Conservation (phyloP, 35 echinoderm and acorn worm species). For the Anneissia japonica region DNA sequence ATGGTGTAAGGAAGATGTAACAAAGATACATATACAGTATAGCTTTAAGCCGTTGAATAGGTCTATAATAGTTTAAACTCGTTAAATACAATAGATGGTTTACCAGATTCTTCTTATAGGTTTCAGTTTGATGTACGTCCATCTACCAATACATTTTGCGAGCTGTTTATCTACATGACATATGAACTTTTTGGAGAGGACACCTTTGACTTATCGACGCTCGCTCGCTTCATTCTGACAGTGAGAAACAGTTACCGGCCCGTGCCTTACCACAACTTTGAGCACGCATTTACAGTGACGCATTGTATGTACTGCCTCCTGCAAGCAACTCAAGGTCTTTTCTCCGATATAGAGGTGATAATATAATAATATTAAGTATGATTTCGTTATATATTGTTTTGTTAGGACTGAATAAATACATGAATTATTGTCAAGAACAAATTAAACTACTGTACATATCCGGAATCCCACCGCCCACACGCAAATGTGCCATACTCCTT, state of each 20-base stretch:
- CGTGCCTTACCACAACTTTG: constrained; percentile 83
- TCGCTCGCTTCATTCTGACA: constrained; percentile 71
- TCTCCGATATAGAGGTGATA: constrained; percentile 82
- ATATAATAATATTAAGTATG: too few species aligned
- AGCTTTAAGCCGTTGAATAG: too few species aligned
- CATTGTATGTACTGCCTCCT: constrained; percentile 77
- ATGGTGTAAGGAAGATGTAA: too few species aligned
- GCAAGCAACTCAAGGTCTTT: constrained; percentile 18
- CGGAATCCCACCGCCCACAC: too few species aligned
- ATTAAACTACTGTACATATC: too few species aligned
- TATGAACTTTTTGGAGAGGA: constrained; percentile 70
- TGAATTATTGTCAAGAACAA: too few species aligned
- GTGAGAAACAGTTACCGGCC: constrained; percentile 77
- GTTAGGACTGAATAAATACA: too few species aligned
- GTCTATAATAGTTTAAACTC: too few species aligned
- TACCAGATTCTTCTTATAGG: too few species aligned
- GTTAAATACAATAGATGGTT: too few species aligned
- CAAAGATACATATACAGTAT: too few species aligned
- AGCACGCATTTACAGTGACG: constrained; percentile 67
- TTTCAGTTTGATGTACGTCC: constrained; percentile 77
- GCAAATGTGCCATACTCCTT: background rate
- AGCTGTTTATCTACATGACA: constrained; percentile 69
- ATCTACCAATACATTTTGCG: constrained; percentile 35
- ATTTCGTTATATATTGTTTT: too few species aligned
- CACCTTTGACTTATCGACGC: constrained; percentile 64